Percentiles rank a stretch among this genome's conserved stretches.
Conservation (phyloP, 2,888 invertebrate species). For the Drosophila paramelanica region DNA sequence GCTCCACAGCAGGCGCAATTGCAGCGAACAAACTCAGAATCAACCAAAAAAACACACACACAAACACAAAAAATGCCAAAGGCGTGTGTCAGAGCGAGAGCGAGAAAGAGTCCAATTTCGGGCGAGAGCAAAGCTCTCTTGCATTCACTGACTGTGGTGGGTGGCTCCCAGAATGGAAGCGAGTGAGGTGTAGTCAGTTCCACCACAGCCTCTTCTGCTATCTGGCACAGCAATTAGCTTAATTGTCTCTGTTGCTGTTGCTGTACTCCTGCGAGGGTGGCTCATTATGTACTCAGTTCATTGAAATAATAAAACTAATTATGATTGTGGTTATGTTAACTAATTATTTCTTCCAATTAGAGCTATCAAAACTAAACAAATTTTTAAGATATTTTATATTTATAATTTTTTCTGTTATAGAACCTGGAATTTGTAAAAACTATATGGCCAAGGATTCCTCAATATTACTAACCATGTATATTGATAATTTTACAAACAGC, state of each 20-base stretch:
- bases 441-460: not conserved
- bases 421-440: too few relatives aligned
- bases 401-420: too few relatives aligned
- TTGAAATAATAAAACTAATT: not conserved
- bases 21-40: constrained; percentile 31
- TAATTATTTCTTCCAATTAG: too few relatives aligned
- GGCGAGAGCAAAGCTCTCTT: constrained; percentile 36
- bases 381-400: too few relatives aligned
- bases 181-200: constrained; percentile 33
- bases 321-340: too few relatives aligned
- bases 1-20: constrained; percentile 34
- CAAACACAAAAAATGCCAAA: constrained; percentile 6
- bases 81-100: constrained; percentile 15
- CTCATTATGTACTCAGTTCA: not conserved
- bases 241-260: constrained; percentile 73
- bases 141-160: constrained; percentile 32
- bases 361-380: too few relatives aligned
- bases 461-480: not conserved
- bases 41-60: not conserved
- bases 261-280: constrained; percentile 47
- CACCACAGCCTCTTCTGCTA: constrained; percentile 38
- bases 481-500: not conserved
- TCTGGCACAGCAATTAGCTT: constrained; percentile 77
- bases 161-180: constrained; percentile 10
- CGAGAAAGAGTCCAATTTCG: constrained; percentile 7